Evolutionary conservation across 2,888 invertebrate genomes (phyloP), one percentile per base, ranked within the genome.

Genomic region (Stenolophus ochropezus): DNA sequence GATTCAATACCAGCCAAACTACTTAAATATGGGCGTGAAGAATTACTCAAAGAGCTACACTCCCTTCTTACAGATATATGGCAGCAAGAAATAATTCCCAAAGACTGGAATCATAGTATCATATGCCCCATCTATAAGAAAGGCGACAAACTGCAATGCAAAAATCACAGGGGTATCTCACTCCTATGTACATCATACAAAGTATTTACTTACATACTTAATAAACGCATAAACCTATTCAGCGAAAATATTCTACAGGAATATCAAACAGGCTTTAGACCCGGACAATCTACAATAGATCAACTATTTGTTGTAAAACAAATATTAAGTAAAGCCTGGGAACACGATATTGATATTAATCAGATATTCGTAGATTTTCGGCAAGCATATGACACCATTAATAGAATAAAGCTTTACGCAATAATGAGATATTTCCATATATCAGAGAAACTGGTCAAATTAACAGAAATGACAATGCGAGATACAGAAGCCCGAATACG

Each of bases 1-100:
- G 58, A 58, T 23, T n/a, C 20, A n/a, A 58, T 58, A n/a, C 58
- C 16, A n/a, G 58, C 58, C n/a, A 23, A 58, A 23, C 58, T 58
- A 4, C 23, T 18, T 11, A 58, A 58, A 23, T 5, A 58, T 4
- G 23, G 4, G 16, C 21, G 20, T 2, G 33, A 42, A 6, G 21
- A 49, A 42, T 6, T 71, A 21, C 11, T 18, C 3, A 27, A 14
- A 18, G 20, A 71, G 42, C 2, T 42, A 4, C 71, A 71, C n/a
- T 18, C n/a, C 14, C 4, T 42, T 11, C 20, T 58, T 1, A 23
- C 11, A 4, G 8, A 8, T n/a, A 18, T 56, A 1, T 56, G 53
- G 53, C 16, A 69, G 11, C 27, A 69, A n/a, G 18, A 69, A 18
- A 3, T 8, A 18, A 69, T 69, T 14, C n/a, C 33, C 11, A 27